phyloP scores from a whole-genome alignment of 2,113 vertebrate species.

The Lophius piscatorius region DNA sequence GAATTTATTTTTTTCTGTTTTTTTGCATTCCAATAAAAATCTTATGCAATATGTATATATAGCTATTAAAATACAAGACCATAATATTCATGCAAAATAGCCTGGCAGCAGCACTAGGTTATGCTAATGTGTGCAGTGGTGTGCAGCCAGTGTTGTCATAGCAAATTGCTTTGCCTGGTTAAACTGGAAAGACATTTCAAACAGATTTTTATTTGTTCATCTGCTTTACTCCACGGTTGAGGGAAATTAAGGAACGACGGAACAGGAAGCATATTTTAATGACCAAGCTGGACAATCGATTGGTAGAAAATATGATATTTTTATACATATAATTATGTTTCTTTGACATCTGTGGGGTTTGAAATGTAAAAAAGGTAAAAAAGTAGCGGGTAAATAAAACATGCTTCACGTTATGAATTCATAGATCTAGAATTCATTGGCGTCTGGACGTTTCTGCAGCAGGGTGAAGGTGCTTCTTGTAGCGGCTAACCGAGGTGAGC shows the following conservation, averaged over 20 bases:
- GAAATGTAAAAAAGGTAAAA: constrained; percentile 22
- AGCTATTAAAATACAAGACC: constrained; percentile 21
- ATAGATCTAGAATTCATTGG: no score
- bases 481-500: background rate
- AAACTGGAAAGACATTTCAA: constrained; percentile 39
- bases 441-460: constrained; percentile 18
- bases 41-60: constrained; percentile 40
- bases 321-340: constrained; percentile 8
- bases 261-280: no score
- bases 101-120: constrained; percentile 14
- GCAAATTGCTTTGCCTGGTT: constrained; percentile 40
- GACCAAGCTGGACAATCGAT: no score
- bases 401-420: constrained; percentile 21
- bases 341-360: constrained; percentile 11
- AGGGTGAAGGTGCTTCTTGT: background rate
- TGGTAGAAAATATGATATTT: no score
- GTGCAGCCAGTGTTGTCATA: constrained; percentile 42
- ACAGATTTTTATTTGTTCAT: constrained; percentile 27
- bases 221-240: constrained; percentile 16
- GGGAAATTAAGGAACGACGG: no score
- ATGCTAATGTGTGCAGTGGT: constrained; percentile 48
- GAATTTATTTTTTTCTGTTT: no score
- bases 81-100: constrained; percentile 25
- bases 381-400: constrained; percentile 45
- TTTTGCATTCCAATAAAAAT: no score